A percentile compares a stretch with the other conserved stretches of the same genome.
Conservation (phyloP, 2,113 vertebrate species). For the Xiphophorus hellerii region DNA sequence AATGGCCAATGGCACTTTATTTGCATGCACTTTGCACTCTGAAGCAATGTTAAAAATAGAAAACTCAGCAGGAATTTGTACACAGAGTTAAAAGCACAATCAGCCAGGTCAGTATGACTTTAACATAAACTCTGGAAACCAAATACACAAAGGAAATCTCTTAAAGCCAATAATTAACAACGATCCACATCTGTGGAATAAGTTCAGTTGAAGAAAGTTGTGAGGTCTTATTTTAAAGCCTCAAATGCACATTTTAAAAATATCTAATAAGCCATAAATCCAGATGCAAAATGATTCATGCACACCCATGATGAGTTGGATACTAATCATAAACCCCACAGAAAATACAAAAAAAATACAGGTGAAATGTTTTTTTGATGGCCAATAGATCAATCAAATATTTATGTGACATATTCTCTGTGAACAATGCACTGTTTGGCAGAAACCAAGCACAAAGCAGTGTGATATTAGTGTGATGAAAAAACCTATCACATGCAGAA, state of each 20-base stretch:
- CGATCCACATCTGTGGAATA: background rate
- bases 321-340: too few species aligned
- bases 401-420: background rate
- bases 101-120: background rate
- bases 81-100: background rate
- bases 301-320: background rate
- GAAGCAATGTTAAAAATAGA: background rate
- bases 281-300: background rate
- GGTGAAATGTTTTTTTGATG: background rate
- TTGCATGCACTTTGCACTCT: conserved; percentile 16
- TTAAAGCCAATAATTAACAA: background rate
- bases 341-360: background rate
- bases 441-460: background rate
- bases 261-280: background rate
- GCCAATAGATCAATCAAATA: background rate
- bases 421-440: background rate
- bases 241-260: background rate
- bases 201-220: background rate
- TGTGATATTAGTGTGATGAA: background rate
- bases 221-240: background rate
- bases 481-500: background rate
- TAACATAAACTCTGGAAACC: background rate
- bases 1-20: background rate
- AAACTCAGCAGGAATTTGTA: background rate
- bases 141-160: background rate